phyloP scores from a whole-genome alignment of 2,797 vertebrate species.

The Melanotaenia boesemani region DNA sequence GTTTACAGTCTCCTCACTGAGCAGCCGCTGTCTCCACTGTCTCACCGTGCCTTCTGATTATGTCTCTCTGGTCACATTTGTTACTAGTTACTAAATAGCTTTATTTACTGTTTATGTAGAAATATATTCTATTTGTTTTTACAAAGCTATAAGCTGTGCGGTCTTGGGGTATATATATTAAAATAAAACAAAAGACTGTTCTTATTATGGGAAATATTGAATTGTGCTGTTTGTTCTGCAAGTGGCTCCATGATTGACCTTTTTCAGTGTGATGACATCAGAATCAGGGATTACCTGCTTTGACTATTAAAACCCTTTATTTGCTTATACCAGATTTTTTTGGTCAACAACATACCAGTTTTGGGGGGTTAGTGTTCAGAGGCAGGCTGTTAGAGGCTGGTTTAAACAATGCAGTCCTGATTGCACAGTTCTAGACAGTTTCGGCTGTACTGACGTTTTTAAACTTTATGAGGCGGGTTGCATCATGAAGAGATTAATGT shows the following conservation, averaged over 20 bases:
- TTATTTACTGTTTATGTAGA: slow-evolving; percentile 66
- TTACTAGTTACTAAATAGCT: slow-evolving; percentile 65
- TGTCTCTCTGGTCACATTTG: slow-evolving; percentile 64
- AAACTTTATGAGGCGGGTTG: slow-evolving; percentile 42
- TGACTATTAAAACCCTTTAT: slow-evolving; percentile 33
- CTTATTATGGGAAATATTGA: slow-evolving; percentile 18
- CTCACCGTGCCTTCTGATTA: slow-evolving; percentile 81
- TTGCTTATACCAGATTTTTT: not conserved
- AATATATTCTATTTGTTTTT: slow-evolving; percentile 72
- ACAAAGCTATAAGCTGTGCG: slow-evolving; percentile 43
- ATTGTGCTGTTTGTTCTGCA: slow-evolving; percentile 10
- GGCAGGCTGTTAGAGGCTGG: slow-evolving; percentile 23
- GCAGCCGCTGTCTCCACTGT: slow-evolving; percentile 70
- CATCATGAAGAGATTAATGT: slow-evolving; percentile 50
- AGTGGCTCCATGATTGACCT: slow-evolving; percentile 18
- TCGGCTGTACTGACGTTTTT: slow-evolving; percentile 52
- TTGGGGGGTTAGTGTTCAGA: slow-evolving; percentile 23
- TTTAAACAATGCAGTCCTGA: slow-evolving; percentile 52
- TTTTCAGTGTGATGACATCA: slow-evolving; percentile 33
- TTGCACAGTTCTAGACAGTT: slow-evolving; percentile 38
- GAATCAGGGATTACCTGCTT: slow-evolving; percentile 44
- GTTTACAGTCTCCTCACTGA: slow-evolving; percentile 77
- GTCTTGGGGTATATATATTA: slow-evolving; percentile 14
- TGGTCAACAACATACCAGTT: not conserved
- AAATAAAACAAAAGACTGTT: slow-evolving; percentile 31